Evolutionary conservation across 2,888 invertebrate genomes (phyloP), one percentile per base, ranked within the genome.

Genomic region (Gnatocerus cornutus): DNA sequence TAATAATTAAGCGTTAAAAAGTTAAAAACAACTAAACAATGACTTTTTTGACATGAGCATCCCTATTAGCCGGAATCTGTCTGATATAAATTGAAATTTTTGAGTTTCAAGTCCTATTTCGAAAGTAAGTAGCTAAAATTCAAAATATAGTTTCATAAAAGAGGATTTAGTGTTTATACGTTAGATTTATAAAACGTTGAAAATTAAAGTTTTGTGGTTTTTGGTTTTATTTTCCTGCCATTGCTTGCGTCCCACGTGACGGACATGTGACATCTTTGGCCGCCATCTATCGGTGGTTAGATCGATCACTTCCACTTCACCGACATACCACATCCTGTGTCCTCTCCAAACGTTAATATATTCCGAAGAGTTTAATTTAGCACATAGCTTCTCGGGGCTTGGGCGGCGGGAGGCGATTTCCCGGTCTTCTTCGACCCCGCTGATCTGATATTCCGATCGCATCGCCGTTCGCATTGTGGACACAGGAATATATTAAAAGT

Each of bases 331-430:
- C 72, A 77, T 76, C 77, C 77, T 78, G 80, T 78, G 50, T 46
- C 78, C 80, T 80, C 79, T 83, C 81, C 81, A 81, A 84, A 84
- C 84, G 84, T 84, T 84, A 84, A 84, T 84, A 84, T 84, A 84
- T 84, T 84, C 84, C 79, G 83, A 83, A 82, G 83, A 84, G 84
- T 84, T 84, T 84, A 84, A 84, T 84, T 84, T 84, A 84, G 84
- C 84, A 84, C 84, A 84, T 84, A 84, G 84, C 84, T 81, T 77
- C 78, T 76, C 80, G 81, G 80, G 79, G 80, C 74, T 74, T 76
- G 75, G 76, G 75, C 68, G 75, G 71, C 71, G 59, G 67, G 53
- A 68, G 46, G 41, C 74, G 73, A 73, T 72, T 69, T 68, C 70
- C 39, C 63, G 27, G 48, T n/a, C 21, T 56, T 30, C 58, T 56